A percentile compares a stretch with the other conserved stretches of the same genome.
phyloP scores from a whole-genome alignment of 2,797 vertebrate genomes.

The Danio albolineatus region DNA sequence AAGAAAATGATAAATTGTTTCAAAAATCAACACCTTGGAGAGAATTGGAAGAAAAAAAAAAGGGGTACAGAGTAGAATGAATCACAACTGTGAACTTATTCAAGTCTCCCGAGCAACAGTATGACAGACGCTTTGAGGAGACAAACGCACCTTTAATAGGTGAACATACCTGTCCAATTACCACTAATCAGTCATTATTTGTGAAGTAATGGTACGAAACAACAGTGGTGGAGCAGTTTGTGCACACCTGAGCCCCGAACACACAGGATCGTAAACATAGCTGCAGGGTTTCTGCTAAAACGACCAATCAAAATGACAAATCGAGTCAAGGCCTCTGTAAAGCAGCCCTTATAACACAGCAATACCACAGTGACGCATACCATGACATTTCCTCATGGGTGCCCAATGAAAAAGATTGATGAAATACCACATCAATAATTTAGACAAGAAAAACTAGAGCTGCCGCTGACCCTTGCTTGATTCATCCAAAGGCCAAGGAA shows the following conservation, averaged over 20 bases:
- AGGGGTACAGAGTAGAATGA: neutral
- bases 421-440: slow-evolving; percentile 61
- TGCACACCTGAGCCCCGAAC: slow-evolving; percentile 47
- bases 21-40: neutral
- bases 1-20: no score
- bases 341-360: slow-evolving; percentile 49
- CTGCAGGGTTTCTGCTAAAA: slow-evolving; percentile 60
- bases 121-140: slow-evolving; percentile 10
- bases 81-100: neutral
- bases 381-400: slow-evolving; percentile 50
- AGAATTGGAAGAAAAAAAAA: no score
- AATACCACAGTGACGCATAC: slow-evolving; percentile 55
- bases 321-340: slow-evolving; percentile 35
- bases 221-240: neutral
- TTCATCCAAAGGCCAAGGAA: slow-evolving; percentile 45
- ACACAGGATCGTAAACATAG: slow-evolving; percentile 43
- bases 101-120: neutral
- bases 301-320: slow-evolving; percentile 56
- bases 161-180: slow-evolving; percentile 25
- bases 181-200: slow-evolving; percentile 31
- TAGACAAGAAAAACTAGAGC: slow-evolving; percentile 42
- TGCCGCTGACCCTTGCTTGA: slow-evolving; percentile 42
- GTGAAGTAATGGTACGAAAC: slow-evolving; percentile 36
- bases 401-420: slow-evolving; percentile 63
- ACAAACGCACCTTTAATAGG: slow-evolving; percentile 28